Evolutionary conservation across 2,888 invertebrate genomes (phyloP).

Genomic region (Abrostola triplasia): DNA sequence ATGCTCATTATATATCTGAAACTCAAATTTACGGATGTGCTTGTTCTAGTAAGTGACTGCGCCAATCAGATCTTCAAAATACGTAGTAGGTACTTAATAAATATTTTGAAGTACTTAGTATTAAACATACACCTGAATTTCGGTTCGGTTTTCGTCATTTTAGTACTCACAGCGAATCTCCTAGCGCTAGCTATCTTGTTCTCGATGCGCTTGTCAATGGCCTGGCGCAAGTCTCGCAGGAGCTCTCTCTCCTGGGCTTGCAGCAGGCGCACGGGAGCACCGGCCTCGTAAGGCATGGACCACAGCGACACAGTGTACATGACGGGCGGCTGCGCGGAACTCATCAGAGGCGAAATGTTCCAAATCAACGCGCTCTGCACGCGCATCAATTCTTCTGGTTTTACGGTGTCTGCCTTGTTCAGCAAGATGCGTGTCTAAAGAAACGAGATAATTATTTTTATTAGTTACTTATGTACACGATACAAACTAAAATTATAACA

Average conservation of each 20-base stretch:
- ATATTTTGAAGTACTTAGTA: too few species aligned
- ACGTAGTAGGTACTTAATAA: too few species aligned
- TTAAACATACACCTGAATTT: too few species aligned
- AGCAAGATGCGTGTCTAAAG: constrained; percentile 95
- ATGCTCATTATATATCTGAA: too few species aligned
- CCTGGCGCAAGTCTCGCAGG: constrained; percentile 94
- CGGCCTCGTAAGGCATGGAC: constrained; percentile 94
- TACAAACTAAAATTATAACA: too few species aligned
- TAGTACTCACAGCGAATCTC: constrained; percentile 96
- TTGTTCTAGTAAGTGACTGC: too few species aligned
- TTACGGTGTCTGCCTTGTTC: constrained; percentile 98
- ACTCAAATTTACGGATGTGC: too few species aligned
- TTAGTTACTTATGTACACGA: neutral
- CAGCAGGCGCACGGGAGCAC: constrained; percentile 94
- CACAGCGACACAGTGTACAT: constrained; percentile 97
- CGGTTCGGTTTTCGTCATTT: too few species aligned
- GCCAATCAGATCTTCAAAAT: too few species aligned
- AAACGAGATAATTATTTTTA: neutral
- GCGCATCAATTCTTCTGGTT: constrained; percentile 96
- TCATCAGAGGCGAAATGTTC: constrained; percentile 99
- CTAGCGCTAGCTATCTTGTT: constrained; percentile 98
- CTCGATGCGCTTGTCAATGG: constrained; percentile 96
- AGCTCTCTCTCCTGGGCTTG: constrained; percentile 96
- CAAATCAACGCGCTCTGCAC: constrained; percentile 98
- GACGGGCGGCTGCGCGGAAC: constrained; percentile 96